These are phyloP conservation scores for Hydropotes inermis DNA, from an alignment of 2,113 vertebrate species.

Conservation along the genomic window DNA sequence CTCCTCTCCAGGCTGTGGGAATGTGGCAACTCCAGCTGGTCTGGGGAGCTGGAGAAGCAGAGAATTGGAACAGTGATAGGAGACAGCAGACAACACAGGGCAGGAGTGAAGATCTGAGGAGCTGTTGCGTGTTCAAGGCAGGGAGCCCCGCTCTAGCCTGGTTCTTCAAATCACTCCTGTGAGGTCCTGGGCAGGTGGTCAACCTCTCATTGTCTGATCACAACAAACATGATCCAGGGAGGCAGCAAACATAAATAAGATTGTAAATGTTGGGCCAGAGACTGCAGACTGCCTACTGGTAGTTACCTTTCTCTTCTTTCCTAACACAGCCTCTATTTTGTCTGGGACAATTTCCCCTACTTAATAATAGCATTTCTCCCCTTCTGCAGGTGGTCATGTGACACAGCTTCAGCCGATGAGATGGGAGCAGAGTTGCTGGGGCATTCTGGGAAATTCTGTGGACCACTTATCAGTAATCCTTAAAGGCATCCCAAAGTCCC, in stretches of 20 bases:
- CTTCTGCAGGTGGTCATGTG: neutral
- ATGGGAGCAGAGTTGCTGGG: neutral
- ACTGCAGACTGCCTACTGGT: neutral
- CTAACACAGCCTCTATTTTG: neutral
- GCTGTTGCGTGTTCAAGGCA: no score
- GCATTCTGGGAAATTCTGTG: neutral
- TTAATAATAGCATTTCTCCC: neutral
- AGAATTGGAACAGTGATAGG: neutral
- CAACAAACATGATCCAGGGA: neutral
- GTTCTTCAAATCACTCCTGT: neutral
- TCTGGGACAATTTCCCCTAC: neutral
- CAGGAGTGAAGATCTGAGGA: neutral
- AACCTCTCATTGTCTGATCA: neutral
- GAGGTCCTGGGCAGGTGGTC: neutral
- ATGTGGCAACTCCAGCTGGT: neutral
- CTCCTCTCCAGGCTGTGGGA: neutral
- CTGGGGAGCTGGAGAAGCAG: neutral
- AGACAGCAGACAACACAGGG: neutral
- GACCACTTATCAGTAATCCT: rapidly evolving
- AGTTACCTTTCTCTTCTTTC: neutral
- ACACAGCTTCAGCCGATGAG: neutral
- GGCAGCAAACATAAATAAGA: neutral
- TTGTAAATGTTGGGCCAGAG: no score
- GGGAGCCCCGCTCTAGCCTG: neutral
- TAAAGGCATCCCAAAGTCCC: neutral